Percentiles rank a stretch among this genome's conserved stretches.
Conservation (phyloP, 2,113 vertebrate genomes). For the Elephas maximus region DNA sequence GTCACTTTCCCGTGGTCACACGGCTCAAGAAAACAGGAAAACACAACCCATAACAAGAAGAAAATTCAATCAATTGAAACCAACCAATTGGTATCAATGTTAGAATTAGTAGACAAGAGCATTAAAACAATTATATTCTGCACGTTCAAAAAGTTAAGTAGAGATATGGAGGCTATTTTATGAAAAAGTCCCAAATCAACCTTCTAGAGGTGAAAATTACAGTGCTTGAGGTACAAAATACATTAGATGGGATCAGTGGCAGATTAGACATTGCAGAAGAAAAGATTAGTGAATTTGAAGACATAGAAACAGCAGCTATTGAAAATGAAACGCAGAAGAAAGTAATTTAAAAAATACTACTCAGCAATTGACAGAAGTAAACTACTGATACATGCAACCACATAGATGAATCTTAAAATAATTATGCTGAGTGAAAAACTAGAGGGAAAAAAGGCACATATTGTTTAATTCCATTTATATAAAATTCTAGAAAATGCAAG, state of each 20-base stretch:
- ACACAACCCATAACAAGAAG: neutral
- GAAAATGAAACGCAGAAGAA: constrained; percentile 12
- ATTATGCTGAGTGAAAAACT: neutral
- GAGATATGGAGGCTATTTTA: neutral
- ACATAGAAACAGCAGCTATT: neutral
- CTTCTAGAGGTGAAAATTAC: neutral
- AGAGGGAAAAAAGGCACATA: neutral
- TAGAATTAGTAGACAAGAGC: neutral
- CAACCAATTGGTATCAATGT: neutral
- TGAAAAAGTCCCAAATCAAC: neutral
- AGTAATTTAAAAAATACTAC: neutral
- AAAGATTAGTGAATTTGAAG: constrained; percentile 46
- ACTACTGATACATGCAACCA: neutral
- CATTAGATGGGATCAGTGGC: neutral
- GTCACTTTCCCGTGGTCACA: neutral
- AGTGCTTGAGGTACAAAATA: neutral
- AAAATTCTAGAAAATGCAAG: constrained; percentile 26
- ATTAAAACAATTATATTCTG: neutral
- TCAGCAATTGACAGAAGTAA: neutral
- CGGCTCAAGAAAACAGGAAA: constrained; percentile 3
- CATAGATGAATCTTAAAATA: neutral
- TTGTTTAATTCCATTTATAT: neutral
- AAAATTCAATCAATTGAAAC: constrained; percentile 22
- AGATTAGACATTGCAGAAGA: neutral
- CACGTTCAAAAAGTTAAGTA: constrained; percentile 4